A percentile compares a stretch with the other conserved stretches of the same genome.
These are phyloP conservation scores for Agrochola lota DNA, from an alignment of 2,888 invertebrate species.

Conservation along the genomic window DNA sequence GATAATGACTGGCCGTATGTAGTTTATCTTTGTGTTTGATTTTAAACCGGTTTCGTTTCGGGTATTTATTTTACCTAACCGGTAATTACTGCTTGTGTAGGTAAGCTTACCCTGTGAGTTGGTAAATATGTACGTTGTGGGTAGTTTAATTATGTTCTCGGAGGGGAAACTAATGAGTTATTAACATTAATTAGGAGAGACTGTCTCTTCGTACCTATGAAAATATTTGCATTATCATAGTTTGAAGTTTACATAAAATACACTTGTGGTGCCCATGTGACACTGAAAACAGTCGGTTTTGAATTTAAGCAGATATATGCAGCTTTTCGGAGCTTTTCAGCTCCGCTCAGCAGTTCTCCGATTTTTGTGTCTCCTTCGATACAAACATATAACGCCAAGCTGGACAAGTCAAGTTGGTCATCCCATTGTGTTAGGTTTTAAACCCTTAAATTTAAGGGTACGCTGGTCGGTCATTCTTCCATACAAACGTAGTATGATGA, in stretches of 20 bases:
- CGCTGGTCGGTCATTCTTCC: no score
- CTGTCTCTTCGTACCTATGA: conserved; percentile 4
- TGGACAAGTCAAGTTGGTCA: no score
- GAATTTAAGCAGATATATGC: no score
- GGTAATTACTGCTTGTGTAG: conserved; percentile 52
- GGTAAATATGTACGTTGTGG: conserved; percentile 41
- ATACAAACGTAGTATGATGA: no score
- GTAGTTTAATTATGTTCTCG: conserved; percentile 51
- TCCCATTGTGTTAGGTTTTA: no score
- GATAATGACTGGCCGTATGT: conserved; percentile 63
- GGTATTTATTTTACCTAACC: conserved; percentile 63
- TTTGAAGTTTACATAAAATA: not conserved
- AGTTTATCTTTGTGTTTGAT: conserved; percentile 67
- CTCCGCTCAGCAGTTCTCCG: no score
- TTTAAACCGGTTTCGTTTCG: conserved; percentile 60
- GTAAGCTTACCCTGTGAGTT: conserved; percentile 31
- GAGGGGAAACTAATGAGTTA: conserved; percentile 41
- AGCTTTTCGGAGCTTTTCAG: no score
- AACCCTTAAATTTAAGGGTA: no score
- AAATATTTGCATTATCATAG: not conserved
- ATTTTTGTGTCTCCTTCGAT: no score
- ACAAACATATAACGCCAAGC: no score
- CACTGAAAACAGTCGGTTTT: no score
- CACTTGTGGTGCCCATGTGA: no score
- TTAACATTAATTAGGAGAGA: conserved; percentile 39